Conservation (phyloP, 2,797 vertebrate genomes). For the Gambelia wislizenii region DNA sequence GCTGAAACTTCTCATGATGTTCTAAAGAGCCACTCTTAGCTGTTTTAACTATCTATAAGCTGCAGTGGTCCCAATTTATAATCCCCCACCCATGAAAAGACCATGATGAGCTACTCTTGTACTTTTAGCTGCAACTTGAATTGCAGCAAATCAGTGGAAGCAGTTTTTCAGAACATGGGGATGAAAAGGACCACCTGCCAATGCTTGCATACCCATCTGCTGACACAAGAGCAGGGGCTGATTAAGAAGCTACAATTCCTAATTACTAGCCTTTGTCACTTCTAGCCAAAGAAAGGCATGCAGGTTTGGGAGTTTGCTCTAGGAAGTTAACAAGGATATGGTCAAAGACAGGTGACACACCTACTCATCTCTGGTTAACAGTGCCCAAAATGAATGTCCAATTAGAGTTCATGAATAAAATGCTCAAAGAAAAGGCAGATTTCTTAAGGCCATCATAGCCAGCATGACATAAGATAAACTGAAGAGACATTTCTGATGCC, state of each 20-base stretch:
- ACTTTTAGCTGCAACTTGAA: neutral
- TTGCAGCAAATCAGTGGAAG: no score
- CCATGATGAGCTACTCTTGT: neutral
- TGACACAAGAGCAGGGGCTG: neutral
- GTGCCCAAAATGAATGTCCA: neutral
- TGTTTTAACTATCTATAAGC: neutral
- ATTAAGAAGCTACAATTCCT: neutral
- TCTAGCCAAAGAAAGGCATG: no score
- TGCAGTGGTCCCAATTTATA: neutral
- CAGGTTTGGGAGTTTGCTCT: neutral
- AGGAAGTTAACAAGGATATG: constrained; percentile 16
- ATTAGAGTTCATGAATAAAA: rapidly evolving
- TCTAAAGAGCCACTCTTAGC: neutral
- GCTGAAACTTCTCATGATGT: neutral
- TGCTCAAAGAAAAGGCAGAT: neutral
- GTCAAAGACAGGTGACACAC: neutral
- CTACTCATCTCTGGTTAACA: neutral
- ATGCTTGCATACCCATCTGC: no score
- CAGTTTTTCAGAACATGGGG: neutral
- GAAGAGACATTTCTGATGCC: neutral
- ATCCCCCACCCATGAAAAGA: neutral
- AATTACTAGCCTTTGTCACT: neutral
- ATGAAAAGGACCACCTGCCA: no score
- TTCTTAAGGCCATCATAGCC: rapidly evolving
- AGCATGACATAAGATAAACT: neutral